These are phyloP conservation scores for Leptatherina wallacei DNA, from an alignment of 2,797 vertebrate species.

Conservation along the genomic window DNA sequence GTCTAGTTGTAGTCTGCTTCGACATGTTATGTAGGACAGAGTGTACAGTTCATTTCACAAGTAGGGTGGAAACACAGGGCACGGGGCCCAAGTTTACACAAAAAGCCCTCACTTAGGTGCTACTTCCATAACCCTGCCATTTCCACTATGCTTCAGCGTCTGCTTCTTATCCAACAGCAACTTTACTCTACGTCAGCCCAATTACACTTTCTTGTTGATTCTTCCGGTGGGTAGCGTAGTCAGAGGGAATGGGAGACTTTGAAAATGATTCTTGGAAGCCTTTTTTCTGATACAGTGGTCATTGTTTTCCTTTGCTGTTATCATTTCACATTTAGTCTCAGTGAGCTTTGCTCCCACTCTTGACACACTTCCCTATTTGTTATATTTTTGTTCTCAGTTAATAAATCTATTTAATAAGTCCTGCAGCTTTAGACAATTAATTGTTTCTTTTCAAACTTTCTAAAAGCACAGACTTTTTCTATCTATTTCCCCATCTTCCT, in stretches of 20 bases:
- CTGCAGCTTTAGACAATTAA: not conserved
- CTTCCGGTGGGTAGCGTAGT: not conserved
- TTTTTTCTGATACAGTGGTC: not conserved
- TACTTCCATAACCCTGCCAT: constrained; percentile 64
- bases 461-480: constrained; percentile 14
- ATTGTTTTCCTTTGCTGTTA: constrained; percentile 6
- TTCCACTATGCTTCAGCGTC: constrained; percentile 27
- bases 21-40: constrained; percentile 54
- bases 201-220: not conserved
- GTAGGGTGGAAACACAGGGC: constrained; percentile 77
- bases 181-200: constrained; percentile 22
- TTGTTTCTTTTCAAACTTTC: constrained; percentile 6
- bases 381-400: not conserved
- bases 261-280: constrained; percentile 9
- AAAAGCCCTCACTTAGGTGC: constrained; percentile 61
- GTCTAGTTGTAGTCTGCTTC: constrained; percentile 23
- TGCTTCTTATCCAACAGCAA: constrained; percentile 35
- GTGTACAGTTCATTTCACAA: constrained; percentile 74
- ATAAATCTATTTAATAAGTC: constrained; percentile 5
- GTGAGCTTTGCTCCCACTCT: not conserved
- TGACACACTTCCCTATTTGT: constrained; percentile 7
- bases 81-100: constrained; percentile 62
- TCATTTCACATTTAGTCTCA: constrained; percentile 23
- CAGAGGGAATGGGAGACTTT: not conserved
- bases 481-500: constrained; percentile 7